These are phyloP conservation scores for Cheilosia soror DNA, from an alignment of 2,888 invertebrate genomes.

Conservation along the genomic window DNA sequence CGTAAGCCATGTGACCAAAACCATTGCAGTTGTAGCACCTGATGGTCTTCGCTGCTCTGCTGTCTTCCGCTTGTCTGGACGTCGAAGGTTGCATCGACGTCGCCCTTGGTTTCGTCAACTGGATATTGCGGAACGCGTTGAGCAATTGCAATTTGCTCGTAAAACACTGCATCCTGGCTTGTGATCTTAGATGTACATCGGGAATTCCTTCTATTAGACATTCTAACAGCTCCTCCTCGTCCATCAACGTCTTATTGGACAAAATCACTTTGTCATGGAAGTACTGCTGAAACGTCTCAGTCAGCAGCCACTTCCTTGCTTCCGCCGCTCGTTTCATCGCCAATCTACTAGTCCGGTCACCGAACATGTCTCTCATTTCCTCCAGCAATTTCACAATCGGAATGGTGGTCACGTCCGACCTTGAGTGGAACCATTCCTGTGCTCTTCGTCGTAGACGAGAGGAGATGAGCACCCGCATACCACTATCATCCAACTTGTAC, in stretches of 20 bases:
- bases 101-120: slow-evolving; percentile 10
- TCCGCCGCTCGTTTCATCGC: not conserved
- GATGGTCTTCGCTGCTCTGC: not conserved
- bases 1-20: slow-evolving; percentile 50
- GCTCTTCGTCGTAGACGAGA: not conserved
- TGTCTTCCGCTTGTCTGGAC: not conserved
- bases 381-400: too few relatives aligned
- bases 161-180: slow-evolving; percentile 48
- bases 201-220: slow-evolving; percentile 70
- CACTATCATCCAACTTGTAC: not conserved
- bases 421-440: too few relatives aligned
- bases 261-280: slow-evolving; percentile 68
- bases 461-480: not conserved
- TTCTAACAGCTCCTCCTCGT: slow-evolving; percentile 76
- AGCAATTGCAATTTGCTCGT: slow-evolving; percentile 18
- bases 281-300: slow-evolving; percentile 67
- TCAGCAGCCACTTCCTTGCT: slow-evolving; percentile 56
- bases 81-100: not conserved
- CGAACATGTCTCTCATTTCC: too few relatives aligned
- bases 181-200: slow-evolving; percentile 2
- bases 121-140: slow-evolving; percentile 28
- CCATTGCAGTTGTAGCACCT: slow-evolving; percentile 65
- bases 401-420: too few relatives aligned
- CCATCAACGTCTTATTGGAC: slow-evolving; percentile 68
- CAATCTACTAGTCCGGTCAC: not conserved